Evolutionary conservation across 2,888 invertebrate genomes (phyloP), one percentile per base, ranked within the genome.

Genomic region (Saturnia pavonia): DNA sequence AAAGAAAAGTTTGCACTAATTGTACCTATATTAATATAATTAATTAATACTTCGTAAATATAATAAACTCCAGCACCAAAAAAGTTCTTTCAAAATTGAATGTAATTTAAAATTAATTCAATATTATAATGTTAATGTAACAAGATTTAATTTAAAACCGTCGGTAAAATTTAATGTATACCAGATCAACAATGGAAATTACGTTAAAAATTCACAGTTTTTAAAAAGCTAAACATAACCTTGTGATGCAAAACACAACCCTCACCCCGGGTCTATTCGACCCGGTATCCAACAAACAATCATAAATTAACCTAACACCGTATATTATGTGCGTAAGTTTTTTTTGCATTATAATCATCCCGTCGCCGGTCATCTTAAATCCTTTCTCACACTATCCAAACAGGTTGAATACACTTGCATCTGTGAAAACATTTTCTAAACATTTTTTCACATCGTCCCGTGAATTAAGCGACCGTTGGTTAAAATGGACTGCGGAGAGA

Each of bases 321-420:
- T 75, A 75, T 74, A 79, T 74, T 82, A 87, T 65, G 40, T 40
- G 57, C 40, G 6, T 40, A 65, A 40, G 4, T 60, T 65, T 40
- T 40, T 40, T 89, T 85, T 86, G 85, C 86, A 88, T 88, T 69
- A 89, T 86, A 89, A 90, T 83, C 51, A 65, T 42, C 69, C 48
- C 48, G 8, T 9, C 72, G 81, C 74, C 72, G 80, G 77, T 81
- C 85, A 76, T 69, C 74, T 78, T 77, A 78, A 78, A 82, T 79
- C 65, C 40, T 79, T 91, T 90, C 89, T 81, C 90, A 89, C 84
- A 82, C 70, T 69, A 63, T 70, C 73, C 79, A 78, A 82, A 81
- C 86, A 90, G 89, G 91, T 91, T 83, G 85, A 73, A 76, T 80
- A 84, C 89, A 89, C 87, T 86, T 91, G 91, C 88, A 87, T 83